phyloP scores from a whole-genome alignment of 2,888 invertebrate genomes.

The Trissolcus brochymenae region DNA sequence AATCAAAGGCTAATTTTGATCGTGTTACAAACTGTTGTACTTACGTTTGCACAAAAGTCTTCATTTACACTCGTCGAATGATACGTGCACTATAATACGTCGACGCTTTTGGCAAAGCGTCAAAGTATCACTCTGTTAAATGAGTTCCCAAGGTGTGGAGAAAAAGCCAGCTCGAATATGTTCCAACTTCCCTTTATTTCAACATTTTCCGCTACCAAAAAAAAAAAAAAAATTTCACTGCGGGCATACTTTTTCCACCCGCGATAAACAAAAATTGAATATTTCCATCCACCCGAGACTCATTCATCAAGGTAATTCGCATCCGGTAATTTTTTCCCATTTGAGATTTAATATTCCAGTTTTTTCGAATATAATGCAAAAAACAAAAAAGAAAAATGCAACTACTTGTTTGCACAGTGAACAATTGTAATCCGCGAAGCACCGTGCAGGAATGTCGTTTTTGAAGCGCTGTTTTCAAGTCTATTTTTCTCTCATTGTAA shows the following conservation, averaged over 20 bases:
- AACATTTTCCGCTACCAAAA: conserved; percentile 3
- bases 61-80: conserved; percentile 23
- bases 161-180: conserved; percentile 41
- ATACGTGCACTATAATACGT: conserved; percentile 32
- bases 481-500: background rate
- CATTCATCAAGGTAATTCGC: too few species aligned
- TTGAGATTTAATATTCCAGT: too few species aligned
- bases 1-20: conserved; percentile 13
- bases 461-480: conserved; percentile 1
- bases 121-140: conserved; percentile 56
- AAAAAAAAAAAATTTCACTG: conserved; percentile 8
- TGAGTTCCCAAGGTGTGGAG: conserved; percentile 47
- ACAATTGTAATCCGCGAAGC: conserved; percentile 16
- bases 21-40: conserved; percentile 9
- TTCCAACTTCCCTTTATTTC: conserved; percentile 37
- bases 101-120: conserved; percentile 49
- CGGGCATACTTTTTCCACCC: background rate
- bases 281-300: background rate
- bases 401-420: conserved; percentile 26
- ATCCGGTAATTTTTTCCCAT: too few species aligned
- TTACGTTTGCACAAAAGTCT: conserved; percentile 23
- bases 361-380: background rate
- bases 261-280: background rate
- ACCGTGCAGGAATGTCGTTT: conserved; percentile 6
- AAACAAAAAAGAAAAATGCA: conserved; percentile 20